Conservation (phyloP, 2,797 vertebrate genomes). For the Sebastes trivittatus region DNA sequence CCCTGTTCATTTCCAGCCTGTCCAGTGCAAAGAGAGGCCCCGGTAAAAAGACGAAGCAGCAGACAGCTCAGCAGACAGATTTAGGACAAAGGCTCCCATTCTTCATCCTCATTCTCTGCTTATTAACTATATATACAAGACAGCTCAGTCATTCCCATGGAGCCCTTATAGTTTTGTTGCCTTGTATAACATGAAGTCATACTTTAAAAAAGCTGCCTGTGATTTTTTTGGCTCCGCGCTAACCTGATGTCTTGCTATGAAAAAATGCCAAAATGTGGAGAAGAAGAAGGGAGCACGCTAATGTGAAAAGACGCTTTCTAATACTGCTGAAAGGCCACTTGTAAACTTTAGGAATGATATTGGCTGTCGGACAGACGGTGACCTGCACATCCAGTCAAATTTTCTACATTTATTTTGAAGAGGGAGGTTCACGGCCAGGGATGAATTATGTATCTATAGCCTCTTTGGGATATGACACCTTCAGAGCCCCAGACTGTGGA, state of each 20-base stretch:
- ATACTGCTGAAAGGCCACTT: conserved; percentile 2
- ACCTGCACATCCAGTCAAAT: background rate
- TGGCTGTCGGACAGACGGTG: background rate
- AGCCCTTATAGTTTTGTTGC: conserved; percentile 25
- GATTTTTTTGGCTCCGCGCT: conserved; percentile 50
- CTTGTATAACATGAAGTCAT: conserved; percentile 61
- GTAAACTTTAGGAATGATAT: conserved; percentile 1
- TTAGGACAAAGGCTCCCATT: conserved; percentile 22
- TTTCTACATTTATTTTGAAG: conserved; percentile 28
- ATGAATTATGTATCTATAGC: background rate
- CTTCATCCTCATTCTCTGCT: conserved; percentile 20
- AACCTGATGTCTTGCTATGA: conserved; percentile 34
- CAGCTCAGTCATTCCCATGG: conserved; percentile 25
- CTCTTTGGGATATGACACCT: conserved; percentile 34
- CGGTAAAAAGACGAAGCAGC: background rate
- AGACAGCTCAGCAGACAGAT: background rate
- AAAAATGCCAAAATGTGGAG: conserved; percentile 46
- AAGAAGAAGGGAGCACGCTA: background rate
- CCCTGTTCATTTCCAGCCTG: conserved; percentile 26
- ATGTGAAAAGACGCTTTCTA: conserved; percentile 18
- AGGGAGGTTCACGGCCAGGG: background rate
- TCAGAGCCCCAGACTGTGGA: background rate
- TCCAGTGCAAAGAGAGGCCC: conserved; percentile 8
- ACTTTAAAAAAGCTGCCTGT: conserved; percentile 39
- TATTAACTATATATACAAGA: conserved; percentile 33